Evolutionary conservation across 2,888 invertebrate genomes (phyloP), one percentile per base, ranked within the genome.

Genomic region (Miltochrista miniata): DNA sequence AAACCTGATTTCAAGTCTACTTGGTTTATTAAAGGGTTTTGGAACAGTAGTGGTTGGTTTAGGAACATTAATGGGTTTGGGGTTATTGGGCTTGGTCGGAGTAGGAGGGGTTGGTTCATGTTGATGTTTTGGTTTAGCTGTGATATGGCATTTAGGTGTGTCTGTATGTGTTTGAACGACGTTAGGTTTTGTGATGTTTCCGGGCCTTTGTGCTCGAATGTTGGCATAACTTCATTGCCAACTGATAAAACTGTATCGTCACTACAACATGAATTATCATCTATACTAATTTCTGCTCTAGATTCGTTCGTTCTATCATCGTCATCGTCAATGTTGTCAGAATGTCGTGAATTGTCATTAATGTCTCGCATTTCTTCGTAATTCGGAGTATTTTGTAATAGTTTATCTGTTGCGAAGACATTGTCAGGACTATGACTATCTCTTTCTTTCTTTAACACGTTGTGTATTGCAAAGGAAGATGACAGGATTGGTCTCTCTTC

Each of bases 201-300:
- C 1, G 76, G 70, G 11, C 67, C 60, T 53, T 74, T 83, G 35
- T 85, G 81, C 2, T 81, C 81, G 29, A 75, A 86, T 34, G 68
- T 78, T 1, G 92, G 90, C 7, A 93, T 92, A 1, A 93, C 94
- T 68, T 96, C 96, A 74, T 96, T 96, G 7, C 96, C 96, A 59
- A 96, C 96, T 64, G 96, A 96, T 31, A 96, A 76, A 3, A 96
- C 96, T 38, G 96, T 96, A 72, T 96, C 96, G 69, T 96, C 96
- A 67, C 95, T 95, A 64, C 95, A 94, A 61, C 95, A 94, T 54
- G 95, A 95, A 57, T 93, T 93, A 13, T 93, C 93, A 51, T 90
- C 92, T 11, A 93, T 85, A 54, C 92, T 90, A 31, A 90, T 89
- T 58, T 90, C 90, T 11, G 86, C 82, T 68, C 90, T 80, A 7